Evolutionary conservation across 2,888 invertebrate genomes (phyloP).

Genomic region (Laspeyria flexula): DNA sequence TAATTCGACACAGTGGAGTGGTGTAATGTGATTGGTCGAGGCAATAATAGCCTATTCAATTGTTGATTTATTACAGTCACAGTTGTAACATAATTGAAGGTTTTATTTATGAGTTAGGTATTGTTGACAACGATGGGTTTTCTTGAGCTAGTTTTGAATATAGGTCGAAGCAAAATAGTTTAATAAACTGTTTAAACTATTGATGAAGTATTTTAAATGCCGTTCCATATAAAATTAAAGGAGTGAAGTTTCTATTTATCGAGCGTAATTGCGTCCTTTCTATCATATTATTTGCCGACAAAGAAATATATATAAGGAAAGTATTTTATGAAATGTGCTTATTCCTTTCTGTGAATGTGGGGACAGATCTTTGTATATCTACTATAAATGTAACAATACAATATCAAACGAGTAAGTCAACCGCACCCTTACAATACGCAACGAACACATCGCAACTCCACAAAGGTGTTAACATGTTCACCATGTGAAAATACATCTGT

Average conservation of each 20-base stretch:
- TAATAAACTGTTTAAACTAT: not conserved
- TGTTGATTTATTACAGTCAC: constrained; percentile 60
- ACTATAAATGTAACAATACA: not conserved
- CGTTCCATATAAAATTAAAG: no score
- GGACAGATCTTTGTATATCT: not conserved
- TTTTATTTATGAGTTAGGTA: constrained; percentile 37
- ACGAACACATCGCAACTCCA: constrained; percentile 28
- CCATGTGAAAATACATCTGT: constrained; percentile 68
- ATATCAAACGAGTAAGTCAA: constrained; percentile 12
- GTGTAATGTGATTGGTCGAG: constrained; percentile 58
- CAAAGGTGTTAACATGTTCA: constrained; percentile 61
- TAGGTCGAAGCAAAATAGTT: not conserved
- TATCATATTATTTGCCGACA: no score
- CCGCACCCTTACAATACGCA: constrained; percentile 22
- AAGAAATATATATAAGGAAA: no score
- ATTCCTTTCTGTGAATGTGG: not conserved
- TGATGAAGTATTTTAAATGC: no score
- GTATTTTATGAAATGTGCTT: no score
- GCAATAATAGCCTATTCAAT: constrained; percentile 53
- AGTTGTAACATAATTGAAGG: constrained; percentile 58
- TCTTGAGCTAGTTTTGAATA: not conserved
- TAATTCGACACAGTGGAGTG: constrained; percentile 49
- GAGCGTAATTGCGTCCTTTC: no score
- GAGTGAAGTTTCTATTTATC: no score
- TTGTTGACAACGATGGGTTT: constrained; percentile 13